Percentiles rank a stretch among this genome's conserved stretches.
Evolutionary conservation across 2,113 vertebrate species (phyloP).

Genomic region (Rana temporaria): DNA sequence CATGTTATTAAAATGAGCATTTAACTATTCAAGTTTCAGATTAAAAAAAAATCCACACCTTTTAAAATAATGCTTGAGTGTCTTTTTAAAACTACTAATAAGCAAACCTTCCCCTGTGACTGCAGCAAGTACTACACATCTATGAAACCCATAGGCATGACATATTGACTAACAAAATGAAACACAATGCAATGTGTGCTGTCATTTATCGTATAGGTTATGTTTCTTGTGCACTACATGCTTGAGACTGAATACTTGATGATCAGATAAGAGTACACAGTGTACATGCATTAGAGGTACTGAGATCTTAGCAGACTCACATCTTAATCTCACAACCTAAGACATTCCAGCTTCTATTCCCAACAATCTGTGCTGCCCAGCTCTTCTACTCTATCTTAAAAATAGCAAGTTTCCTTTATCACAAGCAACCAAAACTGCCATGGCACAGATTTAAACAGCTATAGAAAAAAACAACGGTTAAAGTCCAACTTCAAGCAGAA

Average conservation of each 20-base stretch:
- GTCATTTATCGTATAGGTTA: neutral
- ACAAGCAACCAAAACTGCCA: neutral
- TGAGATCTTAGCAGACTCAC: constrained; percentile 13
- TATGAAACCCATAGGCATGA: neutral
- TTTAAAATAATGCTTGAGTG: constrained; percentile 25
- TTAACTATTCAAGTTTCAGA: neutral
- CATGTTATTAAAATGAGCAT: constrained; percentile 12
- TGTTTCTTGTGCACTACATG: neutral
- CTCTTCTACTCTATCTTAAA: neutral
- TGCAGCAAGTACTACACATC: constrained; percentile 16
- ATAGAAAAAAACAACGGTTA: neutral
- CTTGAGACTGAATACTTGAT: constrained; percentile 1
- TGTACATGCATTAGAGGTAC: constrained; percentile 13
- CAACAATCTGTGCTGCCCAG: constrained; percentile 15
- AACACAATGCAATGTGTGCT: neutral
- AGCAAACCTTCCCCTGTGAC: neutral
- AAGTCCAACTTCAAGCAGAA: constrained; percentile 17
- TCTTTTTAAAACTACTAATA: constrained; percentile 8
- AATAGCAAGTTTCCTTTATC: neutral
- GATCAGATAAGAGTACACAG: constrained; percentile 6
- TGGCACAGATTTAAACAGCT: neutral
- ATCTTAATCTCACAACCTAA: constrained; percentile 34
- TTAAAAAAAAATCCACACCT: constrained; percentile 21
- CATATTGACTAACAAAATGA: constrained; percentile 2
- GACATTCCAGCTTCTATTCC: constrained; percentile 8